Percentiles rank a stretch among this genome's conserved stretches.
phyloP scores from a whole-genome alignment of 2,113 vertebrate species.

The Clinocottus analis region DNA sequence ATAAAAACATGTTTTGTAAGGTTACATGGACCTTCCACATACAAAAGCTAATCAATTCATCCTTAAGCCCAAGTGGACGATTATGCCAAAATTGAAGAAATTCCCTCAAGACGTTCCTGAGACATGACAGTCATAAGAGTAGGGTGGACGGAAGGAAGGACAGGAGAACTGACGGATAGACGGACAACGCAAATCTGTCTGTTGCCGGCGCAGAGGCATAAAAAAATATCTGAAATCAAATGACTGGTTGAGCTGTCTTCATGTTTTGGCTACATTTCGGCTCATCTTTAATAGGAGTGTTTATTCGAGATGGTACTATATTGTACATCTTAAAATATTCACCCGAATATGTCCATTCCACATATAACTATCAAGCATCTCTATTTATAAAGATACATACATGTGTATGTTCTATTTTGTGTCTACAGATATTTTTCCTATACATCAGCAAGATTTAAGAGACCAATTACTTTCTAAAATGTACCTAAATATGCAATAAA shows the following conservation, averaged over 20 bases:
- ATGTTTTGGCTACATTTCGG: slow-evolving; percentile 17
- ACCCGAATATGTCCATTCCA: slow-evolving; percentile 48
- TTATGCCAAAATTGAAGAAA: not conserved
- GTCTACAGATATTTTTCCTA: slow-evolving; percentile 14
- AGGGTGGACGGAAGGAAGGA: not conserved
- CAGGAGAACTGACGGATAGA: not conserved
- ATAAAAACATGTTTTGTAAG: not conserved
- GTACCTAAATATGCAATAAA: slow-evolving; percentile 55
- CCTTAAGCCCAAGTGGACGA: not conserved
- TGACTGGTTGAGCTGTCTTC: not conserved
- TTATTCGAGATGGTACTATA: slow-evolving; percentile 16
- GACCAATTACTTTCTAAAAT: slow-evolving; percentile 45
- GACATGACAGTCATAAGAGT: not conserved
- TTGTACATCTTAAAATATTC: slow-evolving; percentile 44
- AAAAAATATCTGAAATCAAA: not conserved
- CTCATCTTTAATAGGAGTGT: slow-evolving; percentile 19
- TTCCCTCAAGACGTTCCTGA: not conserved
- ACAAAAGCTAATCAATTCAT: not conserved
- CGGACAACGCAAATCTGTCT: not conserved
- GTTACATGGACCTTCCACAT: not conserved
- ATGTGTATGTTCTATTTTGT: slow-evolving; percentile 28
- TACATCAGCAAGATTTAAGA: slow-evolving; percentile 43
- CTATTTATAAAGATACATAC: slow-evolving; percentile 43
- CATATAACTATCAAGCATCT: slow-evolving; percentile 28
- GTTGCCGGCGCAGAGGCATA: not conserved